phyloP scores from a whole-genome alignment of 2,113 vertebrate genomes.

The Chionomys nivalis region DNA sequence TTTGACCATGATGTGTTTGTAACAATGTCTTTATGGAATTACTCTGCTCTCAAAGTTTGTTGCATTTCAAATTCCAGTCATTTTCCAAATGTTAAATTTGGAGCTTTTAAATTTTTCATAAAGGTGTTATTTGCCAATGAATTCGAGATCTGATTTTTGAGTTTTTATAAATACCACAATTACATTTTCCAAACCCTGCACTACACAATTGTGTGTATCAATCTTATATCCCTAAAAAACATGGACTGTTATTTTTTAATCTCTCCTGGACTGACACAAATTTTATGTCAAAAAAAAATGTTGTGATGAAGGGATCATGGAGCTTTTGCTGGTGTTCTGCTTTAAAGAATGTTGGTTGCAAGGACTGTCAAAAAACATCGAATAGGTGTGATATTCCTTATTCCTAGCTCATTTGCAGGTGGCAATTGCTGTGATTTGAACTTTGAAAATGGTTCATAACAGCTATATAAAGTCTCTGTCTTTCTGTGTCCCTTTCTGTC shows the following conservation, averaged over 20 bases:
- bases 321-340: not conserved
- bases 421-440: constrained; percentile 47
- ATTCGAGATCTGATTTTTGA: not conserved
- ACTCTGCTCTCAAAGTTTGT: not conserved
- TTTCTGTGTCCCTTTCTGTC: not conserved
- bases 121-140: not conserved
- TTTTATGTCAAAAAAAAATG: constrained; percentile 19
- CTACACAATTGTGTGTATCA: not conserved
- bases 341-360: constrained; percentile 60
- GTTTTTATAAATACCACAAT: not conserved
- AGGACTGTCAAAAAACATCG: constrained; percentile 35
- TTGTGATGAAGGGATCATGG: not conserved
- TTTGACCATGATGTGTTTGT: not conserved
- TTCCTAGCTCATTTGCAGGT: constrained; percentile 44
- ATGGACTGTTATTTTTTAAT: not conserved
- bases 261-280: not conserved
- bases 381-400: constrained; percentile 49
- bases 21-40: not conserved
- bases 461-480: not conserved
- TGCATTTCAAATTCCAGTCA: constrained; percentile 12
- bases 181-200: not conserved
- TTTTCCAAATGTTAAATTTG: constrained; percentile 3
- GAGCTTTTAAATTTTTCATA: constrained; percentile 18
- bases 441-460: constrained; percentile 45
- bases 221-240: not conserved